These are phyloP conservation scores for Hesperia comma DNA, from an alignment of 2,888 invertebrate genomes.

Conservation along the genomic window DNA sequence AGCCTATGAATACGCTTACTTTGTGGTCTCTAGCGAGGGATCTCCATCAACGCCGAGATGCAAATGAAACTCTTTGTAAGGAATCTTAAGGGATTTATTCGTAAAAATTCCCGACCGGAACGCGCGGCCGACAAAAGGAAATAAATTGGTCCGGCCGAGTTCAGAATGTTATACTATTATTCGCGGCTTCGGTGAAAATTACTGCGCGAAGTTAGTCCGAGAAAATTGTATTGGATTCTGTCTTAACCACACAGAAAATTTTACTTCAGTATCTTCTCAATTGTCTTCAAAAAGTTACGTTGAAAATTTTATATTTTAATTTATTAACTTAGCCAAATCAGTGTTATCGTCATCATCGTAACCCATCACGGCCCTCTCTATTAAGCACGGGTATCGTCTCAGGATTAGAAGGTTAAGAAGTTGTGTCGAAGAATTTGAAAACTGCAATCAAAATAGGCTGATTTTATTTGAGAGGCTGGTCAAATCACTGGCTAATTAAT, in stretches of 20 bases:
- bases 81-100: constrained; percentile 79
- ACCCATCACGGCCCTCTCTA: no score
- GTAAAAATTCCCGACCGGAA: constrained; percentile 68
- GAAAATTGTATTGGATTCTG: constrained; percentile 21
- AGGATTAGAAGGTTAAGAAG: no score
- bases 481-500: no score
- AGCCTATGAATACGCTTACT: constrained; percentile 11
- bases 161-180: constrained; percentile 29
- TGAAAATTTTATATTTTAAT: no score
- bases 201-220: constrained; percentile 18
- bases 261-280: no score
- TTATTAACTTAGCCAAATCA: no score
- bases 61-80: constrained; percentile 80
- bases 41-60: constrained; percentile 64
- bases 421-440: no score
- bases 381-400: no score
- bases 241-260: background rate
- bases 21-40: constrained; percentile 50
- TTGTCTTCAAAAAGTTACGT: no score
- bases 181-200: constrained; percentile 31
- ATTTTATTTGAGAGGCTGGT: no score
- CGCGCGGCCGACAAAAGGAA: constrained; percentile 62
- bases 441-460: no score
- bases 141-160: constrained; percentile 59
- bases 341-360: no score